These are phyloP conservation scores for Equus quagga DNA, from an alignment of 2,113 vertebrate species.

Conservation along the genomic window DNA sequence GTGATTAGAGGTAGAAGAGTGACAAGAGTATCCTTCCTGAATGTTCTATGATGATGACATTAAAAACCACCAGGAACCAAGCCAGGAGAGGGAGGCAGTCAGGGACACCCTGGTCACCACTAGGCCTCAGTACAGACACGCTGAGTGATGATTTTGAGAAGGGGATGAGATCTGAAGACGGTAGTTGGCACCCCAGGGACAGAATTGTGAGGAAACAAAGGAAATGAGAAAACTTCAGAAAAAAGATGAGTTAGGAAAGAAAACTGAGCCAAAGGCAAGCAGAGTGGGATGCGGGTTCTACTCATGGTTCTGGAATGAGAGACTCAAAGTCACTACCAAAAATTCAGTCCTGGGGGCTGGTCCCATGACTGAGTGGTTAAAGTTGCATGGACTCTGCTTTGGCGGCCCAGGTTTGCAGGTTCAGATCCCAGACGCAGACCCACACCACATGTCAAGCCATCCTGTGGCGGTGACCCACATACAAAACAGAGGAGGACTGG, in stretches of 20 bases:
- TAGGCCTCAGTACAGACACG: accelerated
- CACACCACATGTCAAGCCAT: too few relatives aligned
- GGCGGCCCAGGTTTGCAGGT: too few relatives aligned
- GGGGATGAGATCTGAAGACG: not conserved
- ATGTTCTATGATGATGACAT: not conserved
- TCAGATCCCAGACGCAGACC: too few relatives aligned
- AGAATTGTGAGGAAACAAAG: not conserved
- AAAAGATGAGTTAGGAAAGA: not conserved
- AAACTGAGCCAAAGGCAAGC: not conserved
- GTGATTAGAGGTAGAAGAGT: not conserved
- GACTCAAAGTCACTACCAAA: not conserved
- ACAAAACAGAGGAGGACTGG: too few relatives aligned
- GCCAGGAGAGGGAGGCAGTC: not conserved
- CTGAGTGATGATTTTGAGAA: not conserved
- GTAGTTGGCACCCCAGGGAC: not conserved
- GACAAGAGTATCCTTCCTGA: not conserved
- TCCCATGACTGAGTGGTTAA: too few relatives aligned
- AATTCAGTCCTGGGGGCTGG: not conserved
- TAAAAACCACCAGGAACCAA: not conserved
- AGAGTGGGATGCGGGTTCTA: not conserved
- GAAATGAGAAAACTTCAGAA: not conserved
- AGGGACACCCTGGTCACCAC: not conserved
- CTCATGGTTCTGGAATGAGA: not conserved
- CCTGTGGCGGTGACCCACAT: too few relatives aligned
- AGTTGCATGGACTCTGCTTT: too few relatives aligned